phyloP scores from a whole-genome alignment of 2,797 vertebrate species.

The Rhabdophis nuchalis region DNA sequence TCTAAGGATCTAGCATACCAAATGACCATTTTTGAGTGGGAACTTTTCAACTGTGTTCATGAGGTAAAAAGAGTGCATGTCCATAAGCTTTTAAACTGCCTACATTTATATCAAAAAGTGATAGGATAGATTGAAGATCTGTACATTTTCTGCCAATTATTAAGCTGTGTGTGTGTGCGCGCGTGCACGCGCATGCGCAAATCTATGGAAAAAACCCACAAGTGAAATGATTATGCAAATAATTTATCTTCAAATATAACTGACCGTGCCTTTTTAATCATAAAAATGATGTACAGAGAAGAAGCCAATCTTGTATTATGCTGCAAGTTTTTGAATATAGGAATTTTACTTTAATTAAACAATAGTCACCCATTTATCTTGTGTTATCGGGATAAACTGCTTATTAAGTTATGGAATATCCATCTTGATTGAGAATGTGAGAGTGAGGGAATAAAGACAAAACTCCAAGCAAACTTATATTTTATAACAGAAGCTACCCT shows the following conservation, averaged over 20 bases:
- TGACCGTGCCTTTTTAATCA: not conserved
- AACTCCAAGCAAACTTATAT: not conserved
- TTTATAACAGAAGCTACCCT: not conserved
- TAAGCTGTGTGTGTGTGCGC: not conserved
- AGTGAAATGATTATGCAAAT: not conserved
- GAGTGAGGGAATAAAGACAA: not conserved
- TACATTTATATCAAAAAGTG: not conserved
- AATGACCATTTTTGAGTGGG: conserved; percentile 96
- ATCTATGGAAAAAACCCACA: not conserved
- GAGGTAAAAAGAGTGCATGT: conserved; percentile 75
- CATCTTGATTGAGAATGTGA: not conserved
- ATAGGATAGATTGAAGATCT: not conserved
- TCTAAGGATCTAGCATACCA: conserved; percentile 96
- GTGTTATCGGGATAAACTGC: not conserved
- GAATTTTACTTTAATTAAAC: not conserved
- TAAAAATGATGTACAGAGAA: not conserved
- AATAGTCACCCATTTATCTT: not conserved
- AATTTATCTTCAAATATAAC: not conserved
- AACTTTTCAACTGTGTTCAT: conserved; percentile 95
- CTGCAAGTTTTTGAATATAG: not conserved
- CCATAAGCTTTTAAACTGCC: not conserved
- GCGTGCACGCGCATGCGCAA: no score
- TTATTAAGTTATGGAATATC: not conserved
- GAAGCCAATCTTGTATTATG: not conserved
- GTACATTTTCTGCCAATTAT: not conserved